phyloP scores from a whole-genome alignment of 2,888 invertebrate species.

The Pristionchus mayeri region DNA sequence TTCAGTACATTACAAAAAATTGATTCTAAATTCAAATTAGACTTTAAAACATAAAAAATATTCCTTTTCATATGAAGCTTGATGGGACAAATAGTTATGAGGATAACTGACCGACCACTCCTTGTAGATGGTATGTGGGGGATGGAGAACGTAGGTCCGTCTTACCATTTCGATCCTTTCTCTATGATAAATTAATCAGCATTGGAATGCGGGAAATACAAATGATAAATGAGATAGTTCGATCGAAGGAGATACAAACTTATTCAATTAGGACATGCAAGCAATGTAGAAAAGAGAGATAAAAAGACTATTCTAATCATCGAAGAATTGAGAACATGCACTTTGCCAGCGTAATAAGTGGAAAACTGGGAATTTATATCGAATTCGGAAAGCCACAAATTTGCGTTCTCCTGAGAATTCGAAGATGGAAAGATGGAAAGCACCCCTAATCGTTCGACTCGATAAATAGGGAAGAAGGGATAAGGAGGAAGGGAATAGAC shows the following conservation, averaged over 20 bases:
- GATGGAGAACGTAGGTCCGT: not conserved
- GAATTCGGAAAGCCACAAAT: not conserved
- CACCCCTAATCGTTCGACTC: not conserved
- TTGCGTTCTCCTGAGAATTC: not conserved
- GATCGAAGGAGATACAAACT: not conserved
- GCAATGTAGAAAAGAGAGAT: not conserved
- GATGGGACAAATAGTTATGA: too few species aligned
- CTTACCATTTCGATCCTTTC: not conserved
- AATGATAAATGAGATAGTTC: not conserved
- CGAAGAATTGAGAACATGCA: not conserved
- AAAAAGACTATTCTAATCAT: not conserved
- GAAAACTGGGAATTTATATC: too few species aligned
- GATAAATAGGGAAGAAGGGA: not conserved
- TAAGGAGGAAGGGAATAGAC: not conserved
- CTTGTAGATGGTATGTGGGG: not conserved
- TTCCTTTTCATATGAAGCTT: too few species aligned
- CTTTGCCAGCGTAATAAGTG: too few species aligned
- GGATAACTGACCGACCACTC: conserved; percentile 27
- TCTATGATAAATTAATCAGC: not conserved
- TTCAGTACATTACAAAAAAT: too few species aligned
- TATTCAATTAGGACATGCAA: not conserved
- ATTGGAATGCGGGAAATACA: not conserved
- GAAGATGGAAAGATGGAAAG: not conserved
- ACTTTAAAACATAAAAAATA: too few species aligned
- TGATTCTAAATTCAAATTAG: too few species aligned